Percentiles rank a stretch among this genome's conserved stretches.
These are phyloP conservation scores for Entomobrya multifasciata DNA, from an alignment of 2,888 invertebrate species.

Conservation along the genomic window DNA sequence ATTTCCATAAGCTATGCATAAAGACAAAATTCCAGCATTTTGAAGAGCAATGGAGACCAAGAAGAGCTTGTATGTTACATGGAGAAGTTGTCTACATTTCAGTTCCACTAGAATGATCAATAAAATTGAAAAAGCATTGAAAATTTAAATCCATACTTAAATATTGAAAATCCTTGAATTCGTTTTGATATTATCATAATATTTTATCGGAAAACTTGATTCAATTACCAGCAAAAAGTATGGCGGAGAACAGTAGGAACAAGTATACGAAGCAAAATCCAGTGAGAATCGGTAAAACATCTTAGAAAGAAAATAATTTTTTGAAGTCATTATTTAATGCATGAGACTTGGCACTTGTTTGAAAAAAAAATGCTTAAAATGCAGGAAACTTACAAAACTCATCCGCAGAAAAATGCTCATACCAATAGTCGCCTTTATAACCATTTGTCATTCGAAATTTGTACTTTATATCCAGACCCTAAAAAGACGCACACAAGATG, in stretches of 20 bases:
- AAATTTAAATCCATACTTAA: conserved; percentile 6
- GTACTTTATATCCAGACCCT: conserved; percentile 90
- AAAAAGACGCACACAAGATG: conserved; percentile 80
- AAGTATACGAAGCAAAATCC: conserved; percentile 88
- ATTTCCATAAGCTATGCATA: conserved; percentile 87
- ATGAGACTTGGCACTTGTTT: neutral
- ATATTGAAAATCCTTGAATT: neutral
- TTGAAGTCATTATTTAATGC: too few species aligned
- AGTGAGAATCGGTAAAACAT: conserved; percentile 91
- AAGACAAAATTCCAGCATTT: conserved; percentile 86
- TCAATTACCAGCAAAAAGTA: conserved; percentile 85
- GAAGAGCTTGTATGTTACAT: conserved; percentile 94
- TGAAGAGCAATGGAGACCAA: conserved; percentile 88
- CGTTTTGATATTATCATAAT: neutral
- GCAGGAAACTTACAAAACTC: conserved; percentile 90
- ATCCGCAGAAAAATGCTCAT: conserved; percentile 95
- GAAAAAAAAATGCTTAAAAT: neutral
- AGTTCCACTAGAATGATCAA: conserved; percentile 84
- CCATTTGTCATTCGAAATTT: conserved; percentile 94
- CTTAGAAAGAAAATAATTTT: conserved; percentile 82
- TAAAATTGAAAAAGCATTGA: conserved; percentile 18
- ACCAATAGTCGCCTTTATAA: conserved; percentile 89
- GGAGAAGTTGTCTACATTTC: conserved; percentile 89
- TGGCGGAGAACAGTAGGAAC: conserved; percentile 87
- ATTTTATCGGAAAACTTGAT: neutral